Percentiles rank a stretch among this genome's conserved stretches.
Conservation (phyloP, 2,888 invertebrate species). For the Tetramorium bicarinatum region DNA sequence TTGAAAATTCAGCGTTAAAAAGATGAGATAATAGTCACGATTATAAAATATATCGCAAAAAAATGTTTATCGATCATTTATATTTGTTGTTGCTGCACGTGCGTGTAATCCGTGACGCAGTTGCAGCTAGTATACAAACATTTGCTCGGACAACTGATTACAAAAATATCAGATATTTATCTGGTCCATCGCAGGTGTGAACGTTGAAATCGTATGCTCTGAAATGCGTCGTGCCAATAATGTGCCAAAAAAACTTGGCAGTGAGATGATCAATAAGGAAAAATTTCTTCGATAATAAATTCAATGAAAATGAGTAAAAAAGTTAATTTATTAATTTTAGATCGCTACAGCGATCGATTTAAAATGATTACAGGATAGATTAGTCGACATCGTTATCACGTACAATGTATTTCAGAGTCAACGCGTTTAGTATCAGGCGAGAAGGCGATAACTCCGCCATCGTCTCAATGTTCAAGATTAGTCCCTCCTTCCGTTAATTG, state of each 20-base stretch:
- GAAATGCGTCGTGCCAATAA: neutral
- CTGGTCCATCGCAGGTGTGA: neutral
- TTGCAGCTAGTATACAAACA: neutral
- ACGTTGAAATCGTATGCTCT: neutral
- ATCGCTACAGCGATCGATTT: neutral
- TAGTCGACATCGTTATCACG: neutral
- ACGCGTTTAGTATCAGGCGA: neutral
- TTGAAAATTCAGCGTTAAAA: neutral
- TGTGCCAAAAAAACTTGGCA: no score
- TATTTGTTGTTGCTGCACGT: neutral
- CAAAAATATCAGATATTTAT: neutral
- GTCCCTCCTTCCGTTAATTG: constrained; percentile 61
- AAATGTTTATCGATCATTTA: neutral
- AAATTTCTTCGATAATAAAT: neutral
- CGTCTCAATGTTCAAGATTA: constrained; percentile 12
- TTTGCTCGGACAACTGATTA: constrained; percentile 2
- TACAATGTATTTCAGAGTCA: constrained; percentile 9
- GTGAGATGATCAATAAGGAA: neutral
- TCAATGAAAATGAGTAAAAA: neutral
- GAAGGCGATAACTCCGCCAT: constrained; percentile 43
- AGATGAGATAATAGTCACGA: neutral
- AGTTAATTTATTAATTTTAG: neutral
- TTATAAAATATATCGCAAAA: neutral
- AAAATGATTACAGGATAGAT: neutral
- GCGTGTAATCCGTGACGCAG: constrained; percentile 25